phyloP scores from a whole-genome alignment of 2,888 invertebrate species.

The Meghimatium bilineatum region DNA sequence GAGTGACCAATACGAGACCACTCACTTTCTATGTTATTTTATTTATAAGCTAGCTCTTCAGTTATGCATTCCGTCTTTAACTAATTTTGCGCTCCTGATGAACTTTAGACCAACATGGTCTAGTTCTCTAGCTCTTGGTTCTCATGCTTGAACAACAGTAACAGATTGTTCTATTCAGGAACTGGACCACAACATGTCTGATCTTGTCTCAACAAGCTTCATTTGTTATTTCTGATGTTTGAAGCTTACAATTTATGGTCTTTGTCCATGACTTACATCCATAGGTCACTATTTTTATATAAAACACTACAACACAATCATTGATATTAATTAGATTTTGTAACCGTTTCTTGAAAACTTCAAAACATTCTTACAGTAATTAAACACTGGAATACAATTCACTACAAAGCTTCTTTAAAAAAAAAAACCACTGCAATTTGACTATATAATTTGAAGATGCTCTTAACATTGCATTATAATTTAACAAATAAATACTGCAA shows the following conservation, averaged over 20 bases:
- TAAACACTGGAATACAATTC: conserved; percentile 7
- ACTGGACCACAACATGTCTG: too few relatives aligned
- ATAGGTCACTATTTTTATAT: too few relatives aligned
- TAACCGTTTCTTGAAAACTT: neutral
- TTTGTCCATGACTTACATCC: neutral
- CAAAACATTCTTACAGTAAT: neutral
- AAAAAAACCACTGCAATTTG: neutral
- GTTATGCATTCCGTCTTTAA: too few relatives aligned
- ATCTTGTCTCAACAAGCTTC: too few relatives aligned
- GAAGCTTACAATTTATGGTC: neutral
- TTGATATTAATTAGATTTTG: neutral
- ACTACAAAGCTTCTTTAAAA: neutral
- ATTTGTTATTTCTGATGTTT: neutral
- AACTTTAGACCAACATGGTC: too few relatives aligned
- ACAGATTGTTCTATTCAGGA: too few relatives aligned
- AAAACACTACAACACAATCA: neutral
- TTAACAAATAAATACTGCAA: neutral
- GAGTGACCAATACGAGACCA: too few relatives aligned
- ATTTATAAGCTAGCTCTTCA: too few relatives aligned
- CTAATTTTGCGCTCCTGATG: too few relatives aligned
- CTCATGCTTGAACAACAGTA: too few relatives aligned
- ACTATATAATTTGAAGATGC: neutral
- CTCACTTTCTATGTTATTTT: too few relatives aligned
- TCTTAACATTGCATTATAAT: neutral
- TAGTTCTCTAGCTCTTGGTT: too few relatives aligned